Base-by-base conservation (phyloP, 2,113 vertebrate species). In the Pitta sordida region DNA sequence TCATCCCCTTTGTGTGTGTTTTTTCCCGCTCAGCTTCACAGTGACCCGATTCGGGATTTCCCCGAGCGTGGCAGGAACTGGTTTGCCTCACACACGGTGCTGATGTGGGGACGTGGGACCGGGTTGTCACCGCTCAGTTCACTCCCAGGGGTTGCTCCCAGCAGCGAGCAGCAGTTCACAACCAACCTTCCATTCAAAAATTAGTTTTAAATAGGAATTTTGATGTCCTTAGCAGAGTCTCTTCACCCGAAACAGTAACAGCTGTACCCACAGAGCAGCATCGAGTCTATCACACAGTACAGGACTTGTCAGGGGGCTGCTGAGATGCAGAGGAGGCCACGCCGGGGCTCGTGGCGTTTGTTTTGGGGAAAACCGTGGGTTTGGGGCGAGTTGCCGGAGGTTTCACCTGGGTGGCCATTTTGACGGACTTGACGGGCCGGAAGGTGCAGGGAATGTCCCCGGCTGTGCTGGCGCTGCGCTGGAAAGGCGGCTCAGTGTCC, bases 301-400 rank as follows among this genome's bases (percentile, higher is more conserved):
- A 99, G 70, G 99, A 99, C 97, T 99, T 99, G 98, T 99, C 99
- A 7, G 98, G 94, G 56, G 99, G 95, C 94, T 99, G 99, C 91
- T 98, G 98, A n/a, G 99, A 96, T 3, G 98, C 97, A 1, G 99
- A 97, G 22, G 99, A 98, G 87, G 97, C 98, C 90, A 98, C 98
- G 18, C 98, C 98, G 0, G 99, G 98, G 93, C 98, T 97, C 12
- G 98, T 97, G 83, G 98, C 88, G 6, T 90, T 96, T 20, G 96
- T 97, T 93, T 99, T 99, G 86, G 99, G 99, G 98, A 99, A 99
- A 60, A 99, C 98, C 4, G 98, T 65, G 0, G 99, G 99, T 65
- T 99, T 99, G 10, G 99, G 99, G 71, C 99, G 98, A 0, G 99
- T 99, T 3, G 99, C 99, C 4, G 99, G 99, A 0, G 99, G 99